Evolutionary conservation across 2,888 invertebrate genomes (phyloP).

Genomic region (Podabrus alpinus): DNA sequence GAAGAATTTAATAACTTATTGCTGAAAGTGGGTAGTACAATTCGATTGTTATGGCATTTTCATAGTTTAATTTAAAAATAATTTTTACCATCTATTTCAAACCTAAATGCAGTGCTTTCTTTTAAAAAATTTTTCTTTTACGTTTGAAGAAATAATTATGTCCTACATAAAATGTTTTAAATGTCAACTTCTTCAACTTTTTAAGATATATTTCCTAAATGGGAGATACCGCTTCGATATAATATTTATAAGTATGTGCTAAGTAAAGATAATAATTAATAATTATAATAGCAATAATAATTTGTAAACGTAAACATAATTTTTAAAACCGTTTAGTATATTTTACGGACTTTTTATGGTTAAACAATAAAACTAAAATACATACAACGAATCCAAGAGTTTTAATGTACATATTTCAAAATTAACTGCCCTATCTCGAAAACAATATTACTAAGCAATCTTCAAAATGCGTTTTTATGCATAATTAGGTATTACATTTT

Average conservation of each 20-base stretch:
- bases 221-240: not conserved
- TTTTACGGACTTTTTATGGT: not conserved
- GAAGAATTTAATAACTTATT: no score
- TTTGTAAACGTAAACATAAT: not conserved
- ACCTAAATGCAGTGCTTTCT: no score
- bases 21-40: no score
- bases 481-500: no score
- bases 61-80: no score
- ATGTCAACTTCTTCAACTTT: not conserved
- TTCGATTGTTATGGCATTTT: no score
- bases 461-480: no score
- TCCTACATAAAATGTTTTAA: not conserved
- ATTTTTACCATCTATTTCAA: no score
- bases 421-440: not conserved
- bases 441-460: not conserved
- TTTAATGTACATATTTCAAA: not conserved
- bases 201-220: not conserved
- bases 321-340: not conserved
- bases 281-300: not conserved
- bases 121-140: not conserved
- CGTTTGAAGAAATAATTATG: not conserved
- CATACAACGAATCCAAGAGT: not conserved
- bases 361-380: not conserved
- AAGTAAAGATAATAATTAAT: not conserved
- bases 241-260: not conserved